Evolutionary conservation across 1,140 invertebrate species (phyloP).

Genomic region (Ylistrum balloti): DNA sequence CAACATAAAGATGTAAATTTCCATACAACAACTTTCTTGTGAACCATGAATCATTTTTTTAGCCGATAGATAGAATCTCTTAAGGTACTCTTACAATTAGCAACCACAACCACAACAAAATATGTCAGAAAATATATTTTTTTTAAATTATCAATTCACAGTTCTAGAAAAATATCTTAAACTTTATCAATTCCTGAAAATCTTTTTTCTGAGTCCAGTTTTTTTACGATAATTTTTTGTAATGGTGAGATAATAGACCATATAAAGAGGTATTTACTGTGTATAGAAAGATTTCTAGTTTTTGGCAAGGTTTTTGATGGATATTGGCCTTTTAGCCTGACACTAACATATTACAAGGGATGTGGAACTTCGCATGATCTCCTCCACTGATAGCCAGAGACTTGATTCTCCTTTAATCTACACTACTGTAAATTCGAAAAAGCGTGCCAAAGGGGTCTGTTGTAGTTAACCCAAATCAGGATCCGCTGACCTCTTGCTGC

Average conservation of each 20-base stretch:
- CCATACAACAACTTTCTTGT: too few relatives aligned
- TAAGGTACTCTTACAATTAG: too few relatives aligned
- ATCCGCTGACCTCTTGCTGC: background rate
- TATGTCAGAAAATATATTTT: too few relatives aligned
- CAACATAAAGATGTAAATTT: too few relatives aligned
- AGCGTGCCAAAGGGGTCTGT: conserved; percentile 23
- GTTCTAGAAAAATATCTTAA: too few relatives aligned
- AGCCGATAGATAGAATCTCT: too few relatives aligned
- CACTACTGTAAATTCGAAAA: background rate
- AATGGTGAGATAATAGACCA: background rate
- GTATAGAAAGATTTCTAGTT: background rate
- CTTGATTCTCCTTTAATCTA: background rate
- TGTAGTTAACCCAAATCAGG: conserved; percentile 8
- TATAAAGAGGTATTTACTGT: background rate
- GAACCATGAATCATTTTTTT: too few relatives aligned
- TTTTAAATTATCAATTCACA: too few relatives aligned
- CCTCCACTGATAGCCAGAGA: background rate
- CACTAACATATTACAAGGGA: background rate
- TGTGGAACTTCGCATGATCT: conserved; percentile 23
- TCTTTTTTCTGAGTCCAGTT: background rate
- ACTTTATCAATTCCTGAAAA: background rate
- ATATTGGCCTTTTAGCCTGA: conserved; percentile 22
- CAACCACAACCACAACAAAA: too few relatives aligned
- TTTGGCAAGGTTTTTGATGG: background rate
- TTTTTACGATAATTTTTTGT: background rate